Percentiles rank a stretch among this genome's conserved stretches.
These are phyloP conservation scores for Diaprepes abbreviatus DNA, from an alignment of 2,888 invertebrate genomes.

Conservation along the genomic window DNA sequence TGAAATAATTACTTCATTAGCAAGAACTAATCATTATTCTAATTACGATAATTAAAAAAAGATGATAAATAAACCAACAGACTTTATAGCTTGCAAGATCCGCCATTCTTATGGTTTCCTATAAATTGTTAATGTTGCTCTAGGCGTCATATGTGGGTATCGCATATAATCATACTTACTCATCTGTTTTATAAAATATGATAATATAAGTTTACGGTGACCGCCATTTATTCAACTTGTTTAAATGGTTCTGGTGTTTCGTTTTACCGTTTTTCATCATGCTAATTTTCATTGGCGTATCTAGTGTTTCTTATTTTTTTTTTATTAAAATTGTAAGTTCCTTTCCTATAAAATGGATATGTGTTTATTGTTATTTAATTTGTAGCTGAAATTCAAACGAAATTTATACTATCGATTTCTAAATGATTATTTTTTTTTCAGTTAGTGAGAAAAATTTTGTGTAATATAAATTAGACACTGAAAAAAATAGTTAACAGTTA, in stretches of 20 bases:
- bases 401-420: no score
- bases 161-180: constrained; percentile 16
- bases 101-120: neutral
- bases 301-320: neutral
- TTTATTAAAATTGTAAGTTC: neutral
- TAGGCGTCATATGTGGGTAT: constrained; percentile 22
- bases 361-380: no score
- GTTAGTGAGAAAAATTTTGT: neutral
- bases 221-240: constrained; percentile 62
- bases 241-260: constrained; percentile 64
- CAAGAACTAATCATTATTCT: neutral
- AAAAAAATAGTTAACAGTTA: no score
- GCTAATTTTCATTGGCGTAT: neutral
- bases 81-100: neutral
- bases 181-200: constrained; percentile 26
- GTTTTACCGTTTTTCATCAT: constrained; percentile 52
- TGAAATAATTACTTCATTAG: neutral
- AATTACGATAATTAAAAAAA: neutral
- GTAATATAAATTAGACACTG: no score
- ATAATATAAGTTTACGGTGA: constrained; percentile 53
- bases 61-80: neutral
- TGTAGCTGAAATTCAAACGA: no score
- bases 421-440: no score
- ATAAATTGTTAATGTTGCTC: neutral
- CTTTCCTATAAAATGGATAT: constrained; percentile 2